Conservation (phyloP, 2,888 invertebrate genomes). For the Cerceris rybyensis region DNA sequence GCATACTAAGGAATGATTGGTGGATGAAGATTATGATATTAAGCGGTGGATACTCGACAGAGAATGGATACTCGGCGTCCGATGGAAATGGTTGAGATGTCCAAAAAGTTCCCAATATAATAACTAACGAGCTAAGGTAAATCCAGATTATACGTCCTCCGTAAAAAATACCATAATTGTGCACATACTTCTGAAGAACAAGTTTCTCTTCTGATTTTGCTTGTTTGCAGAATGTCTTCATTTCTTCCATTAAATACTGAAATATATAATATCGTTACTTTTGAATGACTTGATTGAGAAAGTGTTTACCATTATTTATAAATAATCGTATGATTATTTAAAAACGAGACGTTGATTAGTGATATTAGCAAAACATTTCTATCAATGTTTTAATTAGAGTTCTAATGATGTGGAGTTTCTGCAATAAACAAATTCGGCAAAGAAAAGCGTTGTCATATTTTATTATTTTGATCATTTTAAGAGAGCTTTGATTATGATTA, state of each 20-base stretch:
- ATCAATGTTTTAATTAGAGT: too few relatives aligned
- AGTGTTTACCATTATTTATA: too few relatives aligned
- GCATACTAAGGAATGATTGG: conserved; percentile 65
- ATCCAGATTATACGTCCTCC: conserved; percentile 40
- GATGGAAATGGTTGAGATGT: conserved; percentile 66
- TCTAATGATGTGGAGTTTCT: too few relatives aligned
- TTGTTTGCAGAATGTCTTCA: conserved; percentile 54
- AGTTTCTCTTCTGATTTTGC: conserved; percentile 53
- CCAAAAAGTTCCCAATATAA: conserved; percentile 63
- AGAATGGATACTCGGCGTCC: conserved; percentile 73
- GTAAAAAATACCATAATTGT: conserved; percentile 65
- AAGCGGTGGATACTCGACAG: conserved; percentile 49
- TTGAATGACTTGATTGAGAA: too few relatives aligned
- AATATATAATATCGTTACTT: too few relatives aligned
- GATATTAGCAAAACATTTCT: too few relatives aligned
- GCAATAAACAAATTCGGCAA: too few relatives aligned
- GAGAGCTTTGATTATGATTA: too few relatives aligned
- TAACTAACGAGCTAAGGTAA: conserved; percentile 51
- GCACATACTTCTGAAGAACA: conserved; percentile 66
- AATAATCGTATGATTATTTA: too few relatives aligned
- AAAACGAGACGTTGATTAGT: too few relatives aligned
- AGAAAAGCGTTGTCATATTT: too few relatives aligned
- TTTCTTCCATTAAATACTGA: conserved; percentile 34
- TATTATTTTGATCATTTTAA: too few relatives aligned
- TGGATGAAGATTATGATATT: conserved; percentile 61